Evolutionary conservation across 2,888 invertebrate genomes (phyloP).

Genomic region (Cataglyphis livida): DNA sequence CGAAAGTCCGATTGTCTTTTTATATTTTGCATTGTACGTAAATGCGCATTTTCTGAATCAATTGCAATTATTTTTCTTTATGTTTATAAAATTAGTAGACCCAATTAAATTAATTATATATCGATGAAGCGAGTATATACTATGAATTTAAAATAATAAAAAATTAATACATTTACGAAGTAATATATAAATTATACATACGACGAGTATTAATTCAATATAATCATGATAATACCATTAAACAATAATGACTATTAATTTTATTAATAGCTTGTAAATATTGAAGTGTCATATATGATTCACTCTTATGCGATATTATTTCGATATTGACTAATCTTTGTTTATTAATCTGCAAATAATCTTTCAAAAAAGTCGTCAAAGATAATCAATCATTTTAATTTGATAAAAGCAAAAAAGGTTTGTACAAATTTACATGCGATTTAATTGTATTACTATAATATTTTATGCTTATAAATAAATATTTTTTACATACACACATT

Average conservation of each 20-base stretch:
- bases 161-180: conserved; percentile 21
- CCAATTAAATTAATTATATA: neutral
- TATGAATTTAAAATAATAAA: neutral
- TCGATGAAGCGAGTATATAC: neutral
- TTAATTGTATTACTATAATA: neutral
- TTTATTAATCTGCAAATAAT: conserved; percentile 35
- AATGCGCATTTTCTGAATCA: neutral
- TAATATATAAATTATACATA: neutral
- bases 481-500: neutral
- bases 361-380: neutral
- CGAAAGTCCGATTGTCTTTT: neutral
- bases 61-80: neutral
- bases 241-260: conserved; percentile 28
- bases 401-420: neutral
- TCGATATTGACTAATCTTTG: conserved; percentile 26
- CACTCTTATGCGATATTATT: conserved; percentile 29
- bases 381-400: conserved; percentile 18
- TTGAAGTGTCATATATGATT: conserved; percentile 31
- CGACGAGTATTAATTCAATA: conserved; percentile 20
- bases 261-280: conserved; percentile 38
- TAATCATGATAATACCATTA: conserved; percentile 22
- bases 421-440: neutral
- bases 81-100: neutral
- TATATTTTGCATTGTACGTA: neutral
- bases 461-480: neutral